Conservation (phyloP, 1,140 invertebrate genomes). For the Eulimnadia texana region DNA sequence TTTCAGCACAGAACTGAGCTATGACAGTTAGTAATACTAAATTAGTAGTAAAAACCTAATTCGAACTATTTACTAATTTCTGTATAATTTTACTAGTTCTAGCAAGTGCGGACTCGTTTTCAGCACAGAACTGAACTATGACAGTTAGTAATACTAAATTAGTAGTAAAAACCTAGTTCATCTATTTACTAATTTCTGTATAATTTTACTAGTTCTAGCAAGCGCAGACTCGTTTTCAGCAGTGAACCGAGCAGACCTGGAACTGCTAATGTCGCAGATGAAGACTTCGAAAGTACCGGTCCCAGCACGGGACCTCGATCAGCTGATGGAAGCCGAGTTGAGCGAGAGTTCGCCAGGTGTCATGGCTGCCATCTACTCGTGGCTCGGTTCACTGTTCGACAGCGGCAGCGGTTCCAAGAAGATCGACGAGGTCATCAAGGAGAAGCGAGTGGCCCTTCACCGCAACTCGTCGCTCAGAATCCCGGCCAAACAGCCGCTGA, state of each 20-base stretch:
- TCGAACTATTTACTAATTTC: too few species aligned
- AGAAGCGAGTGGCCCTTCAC: not conserved
- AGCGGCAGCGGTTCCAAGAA: not conserved
- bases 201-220: too few species aligned
- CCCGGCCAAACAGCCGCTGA: conserved; percentile 6
- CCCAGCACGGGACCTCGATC: not conserved
- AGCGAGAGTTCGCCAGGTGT: not conserved
- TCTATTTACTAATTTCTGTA: too few species aligned
- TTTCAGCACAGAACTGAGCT: too few species aligned
- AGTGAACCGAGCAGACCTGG: not conserved
- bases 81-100: too few species aligned
- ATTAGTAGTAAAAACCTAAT: too few species aligned
- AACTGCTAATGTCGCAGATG: not conserved
- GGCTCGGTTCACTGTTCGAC: not conserved
- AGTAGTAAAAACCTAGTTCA: too few species aligned
- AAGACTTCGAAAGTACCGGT: not conserved
- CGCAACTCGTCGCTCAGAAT: not conserved
- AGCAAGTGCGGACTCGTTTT: too few species aligned
- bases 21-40: too few species aligned
- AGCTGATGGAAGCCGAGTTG: not conserved
- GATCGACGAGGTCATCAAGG: not conserved
- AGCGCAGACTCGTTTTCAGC: not conserved
- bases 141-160: too few species aligned
- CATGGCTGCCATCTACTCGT: not conserved
- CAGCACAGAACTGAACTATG: too few species aligned